phyloP scores from a whole-genome alignment of 2,888 invertebrate genomes.

The Phengaris arion region DNA sequence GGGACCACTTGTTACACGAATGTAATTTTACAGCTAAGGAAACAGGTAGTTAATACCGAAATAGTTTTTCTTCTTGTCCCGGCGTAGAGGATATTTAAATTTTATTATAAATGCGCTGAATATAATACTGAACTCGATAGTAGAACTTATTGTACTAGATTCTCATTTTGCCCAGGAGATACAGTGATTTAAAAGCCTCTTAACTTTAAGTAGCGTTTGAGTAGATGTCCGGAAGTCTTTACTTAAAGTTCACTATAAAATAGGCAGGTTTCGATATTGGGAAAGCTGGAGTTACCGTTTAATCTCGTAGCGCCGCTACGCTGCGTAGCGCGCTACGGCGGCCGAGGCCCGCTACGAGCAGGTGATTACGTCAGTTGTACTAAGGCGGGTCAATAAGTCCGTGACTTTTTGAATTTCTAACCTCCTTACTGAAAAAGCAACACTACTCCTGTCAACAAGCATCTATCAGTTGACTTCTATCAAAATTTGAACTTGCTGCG shows the following conservation, averaged over 20 bases:
- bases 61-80: neutral
- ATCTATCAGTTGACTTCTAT: too few species aligned
- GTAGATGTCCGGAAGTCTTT: too few species aligned
- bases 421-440: too few species aligned
- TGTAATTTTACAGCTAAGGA: neutral
- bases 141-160: too few species aligned
- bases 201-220: too few species aligned
- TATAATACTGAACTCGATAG: too few species aligned
- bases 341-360: neutral
- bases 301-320: conserved; percentile 4
- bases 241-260: neutral
- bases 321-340: conserved; percentile 24
- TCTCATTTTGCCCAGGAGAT: neutral
- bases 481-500: too few species aligned
- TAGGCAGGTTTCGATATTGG: neutral
- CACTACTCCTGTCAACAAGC: too few species aligned
- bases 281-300: neutral
- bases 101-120: too few species aligned
- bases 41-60: neutral
- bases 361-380: neutral
- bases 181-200: neutral
- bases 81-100: too few species aligned
- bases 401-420: too few species aligned
- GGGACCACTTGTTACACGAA: neutral
- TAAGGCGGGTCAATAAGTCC: too few species aligned